Conservation (phyloP, 2,113 vertebrate species). For the Phalacrocorax aristotelis region DNA sequence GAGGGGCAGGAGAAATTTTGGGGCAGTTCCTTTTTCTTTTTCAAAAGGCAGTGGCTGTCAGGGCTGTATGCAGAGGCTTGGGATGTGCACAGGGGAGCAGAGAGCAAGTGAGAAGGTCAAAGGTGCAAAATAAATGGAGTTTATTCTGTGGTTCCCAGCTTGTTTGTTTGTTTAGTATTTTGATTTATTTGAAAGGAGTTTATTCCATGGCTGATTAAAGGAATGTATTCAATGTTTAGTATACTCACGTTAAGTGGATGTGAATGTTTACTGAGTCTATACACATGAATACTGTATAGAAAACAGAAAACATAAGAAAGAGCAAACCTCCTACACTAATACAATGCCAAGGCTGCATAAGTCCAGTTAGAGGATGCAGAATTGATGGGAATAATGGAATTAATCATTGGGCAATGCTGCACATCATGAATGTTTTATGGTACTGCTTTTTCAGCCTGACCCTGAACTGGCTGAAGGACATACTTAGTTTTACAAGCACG, state of each 20-base stretch:
- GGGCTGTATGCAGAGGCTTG: background rate
- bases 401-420: background rate
- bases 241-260: background rate
- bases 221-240: background rate
- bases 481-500: background rate
- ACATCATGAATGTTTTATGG: background rate
- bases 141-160: background rate
- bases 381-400: background rate
- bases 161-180: conserved; percentile 5
- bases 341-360: background rate
- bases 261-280: background rate
- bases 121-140: background rate
- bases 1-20: background rate
- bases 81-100: background rate
- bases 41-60: background rate
- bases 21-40: background rate
- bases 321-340: background rate
- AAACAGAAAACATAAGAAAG: background rate
- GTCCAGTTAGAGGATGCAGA: background rate
- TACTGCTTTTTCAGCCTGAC: background rate
- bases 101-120: background rate
- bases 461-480: background rate
- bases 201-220: background rate
- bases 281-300: background rate
- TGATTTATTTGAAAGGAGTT: conserved; percentile 16